These are phyloP conservation scores for Rhopalosiphum maidis DNA, from an alignment of 1,140 invertebrate genomes.

Conservation along the genomic window DNA sequence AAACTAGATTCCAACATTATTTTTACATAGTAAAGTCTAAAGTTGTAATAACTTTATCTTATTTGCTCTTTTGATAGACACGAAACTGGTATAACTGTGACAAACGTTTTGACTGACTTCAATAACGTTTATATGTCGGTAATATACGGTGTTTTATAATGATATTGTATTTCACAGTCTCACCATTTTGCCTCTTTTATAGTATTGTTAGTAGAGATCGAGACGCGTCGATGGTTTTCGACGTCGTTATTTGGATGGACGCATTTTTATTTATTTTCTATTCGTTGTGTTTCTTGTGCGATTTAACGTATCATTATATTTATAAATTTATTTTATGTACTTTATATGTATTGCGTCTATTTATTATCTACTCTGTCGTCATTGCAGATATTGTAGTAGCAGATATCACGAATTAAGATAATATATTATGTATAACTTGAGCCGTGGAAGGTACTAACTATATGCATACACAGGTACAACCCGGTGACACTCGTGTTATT, in stretches of 20 bases:
- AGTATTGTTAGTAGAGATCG: not conserved
- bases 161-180: constrained; percentile 1
- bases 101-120: not conserved
- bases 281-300: not conserved
- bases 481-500: not conserved
- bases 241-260: not conserved
- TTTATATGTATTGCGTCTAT: not conserved
- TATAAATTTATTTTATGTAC: too few species aligned
- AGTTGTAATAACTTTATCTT: not conserved
- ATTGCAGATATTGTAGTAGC: not conserved
- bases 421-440: not conserved
- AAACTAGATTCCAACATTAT: not conserved
- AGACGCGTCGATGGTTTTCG: not conserved
- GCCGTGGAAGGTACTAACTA: not conserved
- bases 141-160: not conserved
- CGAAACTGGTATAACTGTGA: too few species aligned
- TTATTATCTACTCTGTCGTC: not conserved
- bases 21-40: not conserved
- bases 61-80: too few species aligned
- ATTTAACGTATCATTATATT: not conserved
- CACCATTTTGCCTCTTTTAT: not conserved
- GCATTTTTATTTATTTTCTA: not conserved
- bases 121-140: not conserved
- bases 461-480: not conserved
- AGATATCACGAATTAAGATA: not conserved